Conservation (phyloP, 2,113 vertebrate species). For the Lamprologus callipterus region DNA sequence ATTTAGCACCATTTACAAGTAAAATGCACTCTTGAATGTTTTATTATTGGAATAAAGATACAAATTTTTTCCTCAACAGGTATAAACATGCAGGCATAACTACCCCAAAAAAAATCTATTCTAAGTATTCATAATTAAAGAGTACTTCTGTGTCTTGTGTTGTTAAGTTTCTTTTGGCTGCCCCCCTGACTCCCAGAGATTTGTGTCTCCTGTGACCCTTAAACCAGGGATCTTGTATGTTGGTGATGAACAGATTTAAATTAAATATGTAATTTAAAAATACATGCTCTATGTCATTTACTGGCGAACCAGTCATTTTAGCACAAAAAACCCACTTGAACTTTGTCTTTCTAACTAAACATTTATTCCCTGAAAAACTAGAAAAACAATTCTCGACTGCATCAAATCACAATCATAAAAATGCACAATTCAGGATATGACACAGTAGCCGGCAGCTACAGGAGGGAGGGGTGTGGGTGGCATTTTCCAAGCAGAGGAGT, state of each 20-base stretch:
- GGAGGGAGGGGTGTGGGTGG: background rate
- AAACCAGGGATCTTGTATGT: background rate
- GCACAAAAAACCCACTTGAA: background rate
- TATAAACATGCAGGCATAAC: background rate
- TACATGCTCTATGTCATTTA: background rate
- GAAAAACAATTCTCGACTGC: background rate
- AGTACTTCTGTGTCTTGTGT: background rate
- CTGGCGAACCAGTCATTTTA: background rate
- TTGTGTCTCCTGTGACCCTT: background rate
- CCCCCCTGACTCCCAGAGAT: background rate
- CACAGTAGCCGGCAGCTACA: background rate
- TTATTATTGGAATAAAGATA: background rate
- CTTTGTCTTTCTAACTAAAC: background rate
- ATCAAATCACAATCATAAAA: background rate
- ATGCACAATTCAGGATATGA: background rate
- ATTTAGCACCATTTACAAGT: background rate
- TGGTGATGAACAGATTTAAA: background rate
- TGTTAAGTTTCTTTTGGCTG: background rate
- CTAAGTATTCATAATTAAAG: fast-evolving
- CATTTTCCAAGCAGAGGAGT: background rate
- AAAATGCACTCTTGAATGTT: background rate
- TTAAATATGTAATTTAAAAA: background rate
- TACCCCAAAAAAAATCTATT: background rate
- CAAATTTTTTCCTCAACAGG: background rate
- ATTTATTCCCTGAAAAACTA: background rate